Evolutionary conservation across 2,797 vertebrate genomes (phyloP), one percentile per base, ranked within the genome.

Genomic region (Rhabdomys pumilio): DNA sequence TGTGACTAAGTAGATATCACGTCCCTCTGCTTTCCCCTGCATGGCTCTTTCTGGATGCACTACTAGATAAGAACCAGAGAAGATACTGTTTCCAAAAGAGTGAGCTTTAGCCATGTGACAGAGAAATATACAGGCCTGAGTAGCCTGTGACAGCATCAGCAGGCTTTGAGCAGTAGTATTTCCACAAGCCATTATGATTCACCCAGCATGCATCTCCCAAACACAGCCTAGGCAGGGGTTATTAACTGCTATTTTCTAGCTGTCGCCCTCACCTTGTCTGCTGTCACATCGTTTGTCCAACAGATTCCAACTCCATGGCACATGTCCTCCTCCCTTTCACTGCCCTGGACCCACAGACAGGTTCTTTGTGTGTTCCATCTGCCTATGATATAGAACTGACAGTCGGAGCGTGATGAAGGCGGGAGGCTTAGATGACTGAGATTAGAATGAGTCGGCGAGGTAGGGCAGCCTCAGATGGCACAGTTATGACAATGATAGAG

Each of bases 221-320:
- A 55, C 79, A 31, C 93, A 92, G 96, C 92, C 87, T 61, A 31
- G 50, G 44, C 88, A 97, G 69, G 19, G 44, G 61, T 11, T 91
- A 59, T n/a, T 20, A 47, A 29, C 96, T 95, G 77, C 95, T 92
- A 44, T 96, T 96, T 96, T 85, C 93, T 90, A 96, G 93, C 87
- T 94, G 94, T 96, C 94, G 9, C 76, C 63, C 63, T 69, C 44
- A 4, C 80, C 4, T 0, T 88, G 91, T 94, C 87, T 91, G 69
- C 95, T 94, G 96, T 95, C 97, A 89, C 72, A 65, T 77, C 12
- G 0, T 90, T 94, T 96, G 93, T 97, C 87, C 4, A 0, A 90
- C 19, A 91, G 80, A 82, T 55, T 82, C 91, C 1, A 0, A 17
- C 24, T 86, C 59, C n/a, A 6, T 75, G 84, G 96, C 53, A 53